Percentiles rank a stretch among this genome's conserved stretches.
phyloP scores from a whole-genome alignment of 2,113 vertebrate species.

The Camelus bactrianus region DNA sequence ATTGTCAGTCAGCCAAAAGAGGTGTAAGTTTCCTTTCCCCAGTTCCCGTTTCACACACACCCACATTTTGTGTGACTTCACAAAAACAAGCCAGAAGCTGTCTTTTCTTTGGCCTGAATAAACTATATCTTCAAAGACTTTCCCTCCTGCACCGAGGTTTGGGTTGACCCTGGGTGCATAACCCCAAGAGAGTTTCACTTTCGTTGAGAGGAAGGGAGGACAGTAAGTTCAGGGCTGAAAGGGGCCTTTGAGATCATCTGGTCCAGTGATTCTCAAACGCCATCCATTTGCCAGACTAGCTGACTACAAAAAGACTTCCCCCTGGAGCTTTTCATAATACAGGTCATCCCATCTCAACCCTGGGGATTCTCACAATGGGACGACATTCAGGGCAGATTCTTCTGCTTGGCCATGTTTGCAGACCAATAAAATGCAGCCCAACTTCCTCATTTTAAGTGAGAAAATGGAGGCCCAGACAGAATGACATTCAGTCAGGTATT shows the following conservation, averaged over 20 bases:
- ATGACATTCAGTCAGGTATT: not conserved
- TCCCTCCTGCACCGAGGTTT: not conserved
- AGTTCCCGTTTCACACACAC: not conserved
- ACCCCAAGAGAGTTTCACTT: not conserved
- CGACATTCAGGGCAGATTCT: not conserved
- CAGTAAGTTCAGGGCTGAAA: not conserved
- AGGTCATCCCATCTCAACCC: not conserved
- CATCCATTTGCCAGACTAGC: not conserved
- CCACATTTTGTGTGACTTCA: not conserved
- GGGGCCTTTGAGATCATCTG: not conserved
- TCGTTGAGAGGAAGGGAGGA: constrained; percentile 30
- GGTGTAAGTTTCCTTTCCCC: not conserved
- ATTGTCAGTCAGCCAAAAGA: constrained; percentile 24
- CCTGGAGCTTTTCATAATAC: not conserved
- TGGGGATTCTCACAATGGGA: not conserved
- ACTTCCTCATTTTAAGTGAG: not conserved
- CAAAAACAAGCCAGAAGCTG: not conserved
- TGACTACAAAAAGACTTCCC: constrained; percentile 12
- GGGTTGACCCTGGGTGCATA: not conserved
- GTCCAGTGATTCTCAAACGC: not conserved
- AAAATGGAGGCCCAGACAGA: not conserved
- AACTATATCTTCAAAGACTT: constrained; percentile 37
- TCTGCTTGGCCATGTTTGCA: not conserved
- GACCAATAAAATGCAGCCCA: not conserved
- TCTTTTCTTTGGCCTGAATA: constrained; percentile 39